Percentiles rank a stretch among this genome's conserved stretches.
Evolutionary conservation across 1,140 invertebrate species (phyloP).

Genomic region (Spodoptera frugiperda): DNA sequence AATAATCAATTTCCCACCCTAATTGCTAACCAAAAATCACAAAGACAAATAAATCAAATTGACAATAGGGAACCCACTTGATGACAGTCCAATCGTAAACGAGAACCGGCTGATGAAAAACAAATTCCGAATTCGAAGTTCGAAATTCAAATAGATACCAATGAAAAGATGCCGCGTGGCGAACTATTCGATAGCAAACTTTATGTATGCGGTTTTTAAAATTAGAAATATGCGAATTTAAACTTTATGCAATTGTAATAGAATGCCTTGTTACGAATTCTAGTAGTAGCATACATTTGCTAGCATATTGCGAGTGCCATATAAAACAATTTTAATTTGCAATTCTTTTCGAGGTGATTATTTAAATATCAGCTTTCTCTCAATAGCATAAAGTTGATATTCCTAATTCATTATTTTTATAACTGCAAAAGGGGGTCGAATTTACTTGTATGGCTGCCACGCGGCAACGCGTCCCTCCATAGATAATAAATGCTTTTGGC

Average conservation of each 20-base stretch:
- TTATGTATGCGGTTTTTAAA: conserved; percentile 35
- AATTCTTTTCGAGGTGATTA: conserved; percentile 3
- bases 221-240: conserved; percentile 40
- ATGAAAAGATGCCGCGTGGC: conserved; percentile 80
- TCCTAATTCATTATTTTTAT: neutral
- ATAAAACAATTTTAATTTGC: conserved; percentile 49
- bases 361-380: conserved; percentile 50
- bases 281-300: neutral
- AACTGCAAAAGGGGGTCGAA: neutral
- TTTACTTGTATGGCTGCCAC: conserved; percentile 64
- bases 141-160: conserved; percentile 84
- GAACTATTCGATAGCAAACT: conserved; percentile 57
- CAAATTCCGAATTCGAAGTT: conserved; percentile 81
- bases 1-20: conserved; percentile 59
- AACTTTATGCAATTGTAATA: conserved; percentile 39
- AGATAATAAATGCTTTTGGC: conserved; percentile 84
- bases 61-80: conserved; percentile 74
- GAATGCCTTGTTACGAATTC: neutral
- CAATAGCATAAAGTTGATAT: neutral
- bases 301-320: conserved; percentile 20
- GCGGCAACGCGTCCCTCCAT: conserved; percentile 72
- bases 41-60: conserved; percentile 77
- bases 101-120: conserved; percentile 81
- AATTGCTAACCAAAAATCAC: conserved; percentile 70
- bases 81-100: conserved; percentile 77